Evolutionary conservation across 2,888 invertebrate genomes (phyloP), one percentile per base, ranked within the genome.

Genomic region (Galeruca laticollis): DNA sequence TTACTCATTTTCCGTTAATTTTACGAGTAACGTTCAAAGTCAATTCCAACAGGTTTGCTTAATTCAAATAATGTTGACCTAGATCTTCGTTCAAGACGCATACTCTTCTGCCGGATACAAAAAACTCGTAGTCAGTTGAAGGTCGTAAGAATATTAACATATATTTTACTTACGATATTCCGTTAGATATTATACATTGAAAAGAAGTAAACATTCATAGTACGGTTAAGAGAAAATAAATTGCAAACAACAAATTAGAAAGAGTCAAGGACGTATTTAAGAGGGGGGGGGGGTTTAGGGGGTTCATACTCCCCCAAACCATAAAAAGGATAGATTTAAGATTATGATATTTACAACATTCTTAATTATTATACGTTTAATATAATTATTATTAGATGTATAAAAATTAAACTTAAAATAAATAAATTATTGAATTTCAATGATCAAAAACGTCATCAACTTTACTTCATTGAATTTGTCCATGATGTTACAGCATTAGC

Each of bases 101-200:
- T 15, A 43, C 8, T 26, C 13, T 26, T 3, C 2, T 15, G 26
- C 10, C 31, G 33, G 26, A 33, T 15, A 26, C 43, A 9, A 26
- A 31, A 33, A 21, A 6, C 37, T 26, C 37, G 20, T 54, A 51
- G 10, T n/a, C 21, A 13, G 40, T 6, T 63, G 63, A 63, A 63
- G 63, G 63, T 40, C 63, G 54, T 40, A 9, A n/a, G n/a, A 40
- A 54, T 54, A 15, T 51, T 33, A 61, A 49, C 49, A 49, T 21
- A 20, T 52, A 13, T 21, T 37, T 9, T 20, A n/a, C 33, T 20
- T 37, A 43, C 49, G 11, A 13, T 31, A 52, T 63, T 63, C 51
- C 63, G 26, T 63, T 63, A 40, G 13, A 18, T 15, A 26, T 31
- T 31, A 54, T 31, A 31, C 31, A 54, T 37, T 37, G 62, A 33